phyloP scores from a whole-genome alignment of 1,140 invertebrate genomes.

The Drosophila orosa region DNA sequence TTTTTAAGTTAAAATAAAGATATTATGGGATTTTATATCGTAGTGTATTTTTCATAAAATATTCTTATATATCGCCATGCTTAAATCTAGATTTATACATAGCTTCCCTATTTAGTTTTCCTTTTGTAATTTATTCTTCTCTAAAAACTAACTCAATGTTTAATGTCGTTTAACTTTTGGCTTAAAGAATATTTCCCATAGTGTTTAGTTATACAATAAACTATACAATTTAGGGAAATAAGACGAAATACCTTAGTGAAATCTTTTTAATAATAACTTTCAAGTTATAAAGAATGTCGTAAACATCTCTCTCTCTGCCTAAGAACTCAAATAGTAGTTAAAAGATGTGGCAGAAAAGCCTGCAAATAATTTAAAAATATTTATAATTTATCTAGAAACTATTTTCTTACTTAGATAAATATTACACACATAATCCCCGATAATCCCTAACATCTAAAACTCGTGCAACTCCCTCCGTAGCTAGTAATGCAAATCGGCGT shows the following conservation, averaged over 20 bases:
- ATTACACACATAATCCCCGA: neutral
- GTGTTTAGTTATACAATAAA: too few relatives aligned
- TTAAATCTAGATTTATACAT: neutral
- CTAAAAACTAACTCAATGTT: too few relatives aligned
- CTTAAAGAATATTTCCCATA: too few relatives aligned
- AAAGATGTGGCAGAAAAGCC: neutral
- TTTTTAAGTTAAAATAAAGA: neutral
- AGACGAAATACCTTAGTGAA: neutral
- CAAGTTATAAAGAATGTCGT: neutral
- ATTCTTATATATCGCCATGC: too few relatives aligned
- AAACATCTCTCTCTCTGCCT: accelerated
- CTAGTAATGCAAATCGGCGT: conserved; percentile 79
- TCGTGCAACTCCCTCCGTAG: neutral
- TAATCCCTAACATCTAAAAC: neutral
- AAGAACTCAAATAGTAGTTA: accelerated
- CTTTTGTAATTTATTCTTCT: too few relatives aligned
- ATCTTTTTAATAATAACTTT: neutral
- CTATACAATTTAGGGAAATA: too few relatives aligned
- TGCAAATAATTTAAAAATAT: neutral
- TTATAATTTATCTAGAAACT: neutral
- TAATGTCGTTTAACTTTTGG: too few relatives aligned
- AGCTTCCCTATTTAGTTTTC: too few relatives aligned
- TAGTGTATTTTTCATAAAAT: too few relatives aligned
- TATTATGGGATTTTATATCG: too few relatives aligned
- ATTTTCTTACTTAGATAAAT: neutral